A percentile compares a stretch with the other conserved stretches of the same genome.
Conservation (phyloP, 2,888 invertebrate species). For the Dyspetes luteomarginatus region DNA sequence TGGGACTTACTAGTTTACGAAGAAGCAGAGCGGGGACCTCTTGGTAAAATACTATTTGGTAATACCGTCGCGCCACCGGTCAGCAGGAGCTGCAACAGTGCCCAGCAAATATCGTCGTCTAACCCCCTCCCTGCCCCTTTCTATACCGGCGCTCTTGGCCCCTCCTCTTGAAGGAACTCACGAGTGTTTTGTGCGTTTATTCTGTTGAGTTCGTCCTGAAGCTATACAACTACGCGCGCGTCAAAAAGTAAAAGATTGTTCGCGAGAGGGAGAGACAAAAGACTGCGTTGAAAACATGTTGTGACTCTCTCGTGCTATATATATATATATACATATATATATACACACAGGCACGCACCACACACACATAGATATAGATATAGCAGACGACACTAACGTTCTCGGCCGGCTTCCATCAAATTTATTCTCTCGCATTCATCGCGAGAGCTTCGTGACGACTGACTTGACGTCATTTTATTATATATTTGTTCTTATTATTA, state of each 20-base stretch:
- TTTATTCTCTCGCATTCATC: constrained; percentile 35
- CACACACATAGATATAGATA: not conserved
- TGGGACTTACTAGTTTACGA: no score
- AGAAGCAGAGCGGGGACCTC: no score
- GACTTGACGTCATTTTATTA: not conserved
- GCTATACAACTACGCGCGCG: not conserved
- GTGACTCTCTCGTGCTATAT: not conserved
- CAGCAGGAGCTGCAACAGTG: no score
- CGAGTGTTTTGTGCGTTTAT: not conserved
- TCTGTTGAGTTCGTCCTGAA: not conserved
- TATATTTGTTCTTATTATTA: no score
- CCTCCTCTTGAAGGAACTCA: not conserved
- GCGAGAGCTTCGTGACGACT: constrained; percentile 18
- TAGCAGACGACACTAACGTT: not conserved
- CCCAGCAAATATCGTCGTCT: not conserved
- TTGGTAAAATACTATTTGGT: no score
- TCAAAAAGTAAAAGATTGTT: not conserved
- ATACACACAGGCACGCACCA: no score
- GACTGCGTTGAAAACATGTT: not conserved
- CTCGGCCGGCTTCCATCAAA: not conserved
- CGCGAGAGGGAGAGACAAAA: not conserved
- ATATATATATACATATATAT: not conserved
- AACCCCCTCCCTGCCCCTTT: not conserved
- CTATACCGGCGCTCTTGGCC: not conserved
- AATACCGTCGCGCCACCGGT: no score